Conservation (phyloP, 2,888 invertebrate genomes). For the Lasioglossum morio region DNA sequence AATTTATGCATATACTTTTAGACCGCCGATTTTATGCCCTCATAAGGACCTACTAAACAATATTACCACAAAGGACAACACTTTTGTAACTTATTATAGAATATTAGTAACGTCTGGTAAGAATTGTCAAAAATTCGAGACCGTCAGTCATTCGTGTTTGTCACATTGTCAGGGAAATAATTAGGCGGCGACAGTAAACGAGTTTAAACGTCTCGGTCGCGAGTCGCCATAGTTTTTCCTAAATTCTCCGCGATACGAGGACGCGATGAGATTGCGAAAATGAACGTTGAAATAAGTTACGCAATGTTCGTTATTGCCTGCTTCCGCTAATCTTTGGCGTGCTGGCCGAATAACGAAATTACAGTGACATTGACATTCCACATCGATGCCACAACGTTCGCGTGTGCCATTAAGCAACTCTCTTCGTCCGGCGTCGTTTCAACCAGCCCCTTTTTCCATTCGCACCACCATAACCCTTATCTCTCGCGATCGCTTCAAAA, state of each 20-base stretch:
- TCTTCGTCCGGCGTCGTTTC: background rate
- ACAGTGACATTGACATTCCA: slow-evolving; percentile 34
- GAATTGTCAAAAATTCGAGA: background rate
- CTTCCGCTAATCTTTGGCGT: slow-evolving; percentile 35
- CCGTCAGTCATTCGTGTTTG: background rate
- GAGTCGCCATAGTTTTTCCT: background rate
- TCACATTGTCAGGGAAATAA: background rate
- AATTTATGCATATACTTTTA: background rate
- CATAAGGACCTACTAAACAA: background rate
- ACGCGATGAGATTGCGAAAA: slow-evolving; percentile 10
- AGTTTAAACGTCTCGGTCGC: background rate
- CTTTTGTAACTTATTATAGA: background rate
- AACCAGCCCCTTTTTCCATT: background rate
- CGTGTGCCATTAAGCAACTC: background rate
- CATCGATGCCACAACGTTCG: slow-evolving; percentile 21
- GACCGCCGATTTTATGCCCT: background rate
- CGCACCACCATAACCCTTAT: background rate
- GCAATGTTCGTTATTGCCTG: slow-evolving; percentile 32
- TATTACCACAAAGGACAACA: background rate
- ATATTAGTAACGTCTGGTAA: background rate
- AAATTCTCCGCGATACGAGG: background rate
- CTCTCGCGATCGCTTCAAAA: too few relatives aligned
- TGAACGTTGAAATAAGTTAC: slow-evolving; percentile 15
- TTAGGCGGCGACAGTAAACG: background rate
- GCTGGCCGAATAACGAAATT: slow-evolving; percentile 31